These are phyloP conservation scores for Paradisaea rubra DNA, from an alignment of 2,113 vertebrate species.

Conservation along the genomic window DNA sequence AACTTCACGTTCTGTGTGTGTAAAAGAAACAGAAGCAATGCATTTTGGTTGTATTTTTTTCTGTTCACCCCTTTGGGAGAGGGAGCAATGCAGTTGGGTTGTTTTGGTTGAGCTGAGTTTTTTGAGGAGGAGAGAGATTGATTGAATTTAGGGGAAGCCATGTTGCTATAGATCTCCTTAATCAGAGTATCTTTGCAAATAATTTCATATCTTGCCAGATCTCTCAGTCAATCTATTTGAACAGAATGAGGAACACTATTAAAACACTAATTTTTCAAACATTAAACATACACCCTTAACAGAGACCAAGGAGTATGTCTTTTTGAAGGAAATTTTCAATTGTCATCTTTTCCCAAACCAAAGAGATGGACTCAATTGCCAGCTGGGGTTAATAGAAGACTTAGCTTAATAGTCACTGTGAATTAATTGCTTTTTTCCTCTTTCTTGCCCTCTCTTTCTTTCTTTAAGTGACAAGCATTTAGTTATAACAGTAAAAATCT, in stretches of 20 bases:
- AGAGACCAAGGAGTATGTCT: background rate
- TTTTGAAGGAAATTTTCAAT: background rate
- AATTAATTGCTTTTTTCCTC: background rate
- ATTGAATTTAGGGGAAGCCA: background rate
- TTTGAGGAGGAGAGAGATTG: background rate
- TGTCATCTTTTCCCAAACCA: background rate
- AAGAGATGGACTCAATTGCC: background rate
- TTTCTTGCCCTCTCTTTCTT: background rate
- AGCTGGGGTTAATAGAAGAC: background rate
- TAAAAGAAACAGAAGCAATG: background rate
- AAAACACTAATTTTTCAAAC: background rate
- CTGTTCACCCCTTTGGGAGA: background rate
- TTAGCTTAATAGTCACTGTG: background rate
- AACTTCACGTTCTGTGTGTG: background rate
- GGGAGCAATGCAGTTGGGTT: background rate
- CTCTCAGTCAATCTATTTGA: background rate
- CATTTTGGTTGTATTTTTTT: background rate
- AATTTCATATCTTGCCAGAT: background rate
- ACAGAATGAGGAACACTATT: background rate
- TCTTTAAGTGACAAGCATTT: background rate
- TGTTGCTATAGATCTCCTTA: background rate
- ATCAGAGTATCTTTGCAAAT: background rate
- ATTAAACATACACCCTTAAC: background rate
- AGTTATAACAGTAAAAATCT: background rate
- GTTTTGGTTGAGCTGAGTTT: background rate